A percentile compares a stretch with the other conserved stretches of the same genome.
Conservation (phyloP, 2,888 invertebrate genomes). For the Euzophera pinguis region DNA sequence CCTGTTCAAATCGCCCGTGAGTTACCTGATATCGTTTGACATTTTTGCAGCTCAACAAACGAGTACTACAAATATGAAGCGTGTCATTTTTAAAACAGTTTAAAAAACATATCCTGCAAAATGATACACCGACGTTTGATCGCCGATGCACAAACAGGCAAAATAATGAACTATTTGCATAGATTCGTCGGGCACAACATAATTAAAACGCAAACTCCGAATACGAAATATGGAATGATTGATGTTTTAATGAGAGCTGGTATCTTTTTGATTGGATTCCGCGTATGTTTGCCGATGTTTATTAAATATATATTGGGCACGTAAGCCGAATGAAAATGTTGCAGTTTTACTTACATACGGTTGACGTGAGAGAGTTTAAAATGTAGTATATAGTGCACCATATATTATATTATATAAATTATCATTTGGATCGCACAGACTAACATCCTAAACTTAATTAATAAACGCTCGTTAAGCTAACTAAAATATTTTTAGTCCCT, state of each 20-base stretch:
- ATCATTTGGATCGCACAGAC: too few relatives aligned
- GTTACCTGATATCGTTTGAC: too few relatives aligned
- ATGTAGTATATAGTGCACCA: too few relatives aligned
- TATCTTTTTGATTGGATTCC: neutral
- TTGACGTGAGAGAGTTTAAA: too few relatives aligned
- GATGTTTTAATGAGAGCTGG: neutral
- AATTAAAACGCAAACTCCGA: neutral
- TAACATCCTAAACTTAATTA: too few relatives aligned
- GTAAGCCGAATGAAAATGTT: too few relatives aligned
- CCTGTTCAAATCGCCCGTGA: too few relatives aligned
- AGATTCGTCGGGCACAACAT: neutral
- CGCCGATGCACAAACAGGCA: neutral
- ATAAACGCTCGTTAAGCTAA: too few relatives aligned
- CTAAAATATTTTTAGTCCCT: too few relatives aligned
- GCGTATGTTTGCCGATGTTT: neutral
- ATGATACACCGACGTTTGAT: neutral
- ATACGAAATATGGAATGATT: neutral
- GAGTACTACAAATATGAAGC: neutral
- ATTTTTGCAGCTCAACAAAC: neutral
- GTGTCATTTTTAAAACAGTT: neutral
- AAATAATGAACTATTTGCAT: neutral
- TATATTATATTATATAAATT: too few relatives aligned
- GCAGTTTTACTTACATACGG: too few relatives aligned
- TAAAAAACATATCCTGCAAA: neutral
- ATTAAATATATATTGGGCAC: constrained; percentile 4